Evolutionary conservation across 2,888 invertebrate genomes (phyloP).

Genomic region (Heliothis peltigera): DNA sequence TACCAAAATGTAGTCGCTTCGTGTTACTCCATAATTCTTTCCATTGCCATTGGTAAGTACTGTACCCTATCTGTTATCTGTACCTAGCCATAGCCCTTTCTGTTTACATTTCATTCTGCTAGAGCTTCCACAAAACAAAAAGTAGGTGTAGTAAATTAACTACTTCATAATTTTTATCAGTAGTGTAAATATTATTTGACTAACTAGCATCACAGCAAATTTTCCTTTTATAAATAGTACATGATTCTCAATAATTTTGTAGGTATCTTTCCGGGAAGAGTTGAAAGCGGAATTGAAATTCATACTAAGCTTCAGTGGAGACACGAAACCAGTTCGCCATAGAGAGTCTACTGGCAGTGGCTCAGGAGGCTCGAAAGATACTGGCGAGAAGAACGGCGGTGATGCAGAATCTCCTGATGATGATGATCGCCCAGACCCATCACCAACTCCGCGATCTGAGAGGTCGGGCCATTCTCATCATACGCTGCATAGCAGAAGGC

Average conservation of each 20-base stretch:
- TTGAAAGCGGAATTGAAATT: conserved; percentile 93
- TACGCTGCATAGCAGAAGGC: conserved; percentile 80
- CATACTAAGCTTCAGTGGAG: conserved; percentile 92
- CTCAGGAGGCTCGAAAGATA: conserved; percentile 74
- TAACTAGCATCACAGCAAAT: not conserved
- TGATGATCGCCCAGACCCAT: conserved; percentile 67
- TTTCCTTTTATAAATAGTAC: too few species aligned
- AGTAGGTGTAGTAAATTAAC: too few species aligned
- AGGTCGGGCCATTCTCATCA: conserved; percentile 81
- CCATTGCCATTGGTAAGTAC: conserved; percentile 45
- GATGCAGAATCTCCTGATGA: conserved; percentile 71
- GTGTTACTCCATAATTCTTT: conserved; percentile 35
- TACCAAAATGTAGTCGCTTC: conserved; percentile 50
- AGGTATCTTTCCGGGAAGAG: conserved; percentile 92
- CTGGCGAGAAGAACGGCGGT: conserved; percentile 67
- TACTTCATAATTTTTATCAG: not conserved
- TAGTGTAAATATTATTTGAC: not conserved
- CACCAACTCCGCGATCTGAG: conserved; percentile 79
- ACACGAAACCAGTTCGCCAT: conserved; percentile 92
- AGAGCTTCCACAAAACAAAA: conserved; percentile 1
- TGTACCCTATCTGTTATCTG: conserved; percentile 3
- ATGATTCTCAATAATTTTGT: conserved; percentile 50
- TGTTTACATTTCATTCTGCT: not conserved
- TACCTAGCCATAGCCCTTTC: not conserved
- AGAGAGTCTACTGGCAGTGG: conserved; percentile 78